Base-by-base conservation (phyloP, 2,113 vertebrate genomes). In the Orycteropus afer region DNA sequence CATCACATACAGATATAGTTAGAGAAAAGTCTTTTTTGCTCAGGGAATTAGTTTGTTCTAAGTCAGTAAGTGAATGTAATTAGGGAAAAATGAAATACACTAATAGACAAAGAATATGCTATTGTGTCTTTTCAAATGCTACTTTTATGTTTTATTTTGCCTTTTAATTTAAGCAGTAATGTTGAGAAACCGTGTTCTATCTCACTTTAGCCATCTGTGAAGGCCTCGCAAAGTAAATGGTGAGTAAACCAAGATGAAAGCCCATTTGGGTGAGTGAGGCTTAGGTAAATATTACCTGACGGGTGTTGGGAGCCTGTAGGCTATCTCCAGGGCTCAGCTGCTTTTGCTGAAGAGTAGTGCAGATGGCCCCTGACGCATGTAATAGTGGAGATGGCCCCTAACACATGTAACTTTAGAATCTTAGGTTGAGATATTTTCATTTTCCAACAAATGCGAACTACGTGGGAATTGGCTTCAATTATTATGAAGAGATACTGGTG, bases 21-120 rank as follows among this genome's bases (percentile, higher is more conserved):
- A 47, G 76, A 42, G 32, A 47, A 67, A 87, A 94, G 51, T 40
- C 74, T 45, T 88, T 34, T 86, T 78, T 91, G 77, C 82, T 77
- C 69, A 89, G 77, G 51, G 40, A 85, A 88, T 93, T 96, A 81
- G 55, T 77, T 90, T 96, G 69, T 65, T 96, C n/a, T 86, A 78
- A 87, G 87, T 84, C 59, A 87, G 80, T 47, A 78, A 79, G 55
- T 92, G 82, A 85, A 89, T 49, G 51, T 80, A 83, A 95, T 92
- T 90, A 86, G 65, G 14, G 63, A 40, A 79, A 90, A 95, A 96
- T 90, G 71, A 94, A 91, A 94, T 82, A 42, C 20, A 25, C 29
- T 51, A 83, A 47, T 86, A 42, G 18, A 45, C 57, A 61, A 71
- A 74, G 49, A 85, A 42, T 69, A 32, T 80, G 71, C 83, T 87